A percentile compares a stretch with the other conserved stretches of the same genome.
These are phyloP conservation scores for Aphaenogaster rudis DNA, from an alignment of 1,140 invertebrate genomes.

Conservation along the genomic window DNA sequence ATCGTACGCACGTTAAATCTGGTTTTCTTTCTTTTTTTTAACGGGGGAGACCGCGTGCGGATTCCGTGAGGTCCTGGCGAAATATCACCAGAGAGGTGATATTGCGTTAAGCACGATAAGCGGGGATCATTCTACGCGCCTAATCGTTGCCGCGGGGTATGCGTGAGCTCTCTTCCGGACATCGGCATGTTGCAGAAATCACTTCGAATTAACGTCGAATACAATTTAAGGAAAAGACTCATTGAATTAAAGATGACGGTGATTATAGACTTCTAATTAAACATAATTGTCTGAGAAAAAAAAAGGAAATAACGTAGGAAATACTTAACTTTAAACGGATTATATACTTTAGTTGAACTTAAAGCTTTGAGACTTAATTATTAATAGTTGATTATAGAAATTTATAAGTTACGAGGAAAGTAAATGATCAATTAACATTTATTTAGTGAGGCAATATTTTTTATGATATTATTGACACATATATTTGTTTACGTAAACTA, in stretches of 20 bases:
- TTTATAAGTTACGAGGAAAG: background rate
- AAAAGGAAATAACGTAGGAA: background rate
- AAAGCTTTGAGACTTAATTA: background rate
- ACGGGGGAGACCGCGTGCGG: background rate
- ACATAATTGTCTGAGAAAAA: background rate
- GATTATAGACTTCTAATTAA: background rate
- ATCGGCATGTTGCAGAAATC: background rate
- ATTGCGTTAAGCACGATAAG: background rate
- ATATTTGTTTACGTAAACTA: background rate
- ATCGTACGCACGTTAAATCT: conserved; percentile 56
- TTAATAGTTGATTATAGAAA: background rate
- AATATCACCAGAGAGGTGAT: background rate
- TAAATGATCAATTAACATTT: background rate
- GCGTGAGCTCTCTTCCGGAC: background rate
- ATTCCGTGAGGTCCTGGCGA: background rate
- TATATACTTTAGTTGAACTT: background rate
- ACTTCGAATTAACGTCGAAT: background rate
- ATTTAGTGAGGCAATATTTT: background rate
- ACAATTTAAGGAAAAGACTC: background rate
- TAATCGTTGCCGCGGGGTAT: conserved; percentile 22
- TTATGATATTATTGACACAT: background rate
- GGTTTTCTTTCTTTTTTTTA: background rate
- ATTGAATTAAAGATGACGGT: background rate
- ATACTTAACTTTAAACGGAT: background rate
- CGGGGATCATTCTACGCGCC: background rate